Base-by-base conservation (phyloP, 2,888 invertebrate species). In the Theodoxus fluviatilis region DNA sequence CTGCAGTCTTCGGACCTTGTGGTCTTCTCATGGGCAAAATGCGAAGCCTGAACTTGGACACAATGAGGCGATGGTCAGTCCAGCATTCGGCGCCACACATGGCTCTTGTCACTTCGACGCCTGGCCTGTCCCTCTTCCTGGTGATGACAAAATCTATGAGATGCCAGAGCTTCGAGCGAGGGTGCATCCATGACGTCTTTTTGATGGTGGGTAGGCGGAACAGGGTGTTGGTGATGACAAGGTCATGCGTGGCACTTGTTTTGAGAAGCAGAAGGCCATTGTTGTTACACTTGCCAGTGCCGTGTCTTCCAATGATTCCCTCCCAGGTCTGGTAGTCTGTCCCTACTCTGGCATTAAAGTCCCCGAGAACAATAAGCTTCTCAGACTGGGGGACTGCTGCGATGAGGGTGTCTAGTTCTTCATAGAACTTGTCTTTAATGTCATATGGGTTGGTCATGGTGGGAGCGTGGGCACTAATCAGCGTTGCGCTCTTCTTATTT, bases 81-180 rank as follows among this genome's bases (percentile, higher is more conserved):
- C 70, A 70, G 35, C 66, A 67, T 6, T 70, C 61, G 4, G 70
- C 71, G 25, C 70, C 67, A 25, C 55, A 64, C 68, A 55, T 64
- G 61, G 71, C 31, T 33, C 31, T 61, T 7, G 67, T 52, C 2
- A 71, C 63, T 35, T 63, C 9, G 7, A 67, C 63, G 31, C 67
- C 71, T 22, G 37, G 63, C 55, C 61, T 47, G 63, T 57, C 71
- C 40, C 52, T 47, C 31, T 49, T n/a, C 38, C 71, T 67, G 61
- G 33, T 35, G 63, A 71, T 61, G 38, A 71, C 67, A 33, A 15
- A 67, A 31, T 67, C 71, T 6, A 67, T 49, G 12, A 68, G 68
- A 38, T 68, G 68, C 71, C 68, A 71, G 25, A 55, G 38, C 68
- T 55, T 40, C 9, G 71, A 71, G 64, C 57, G 64, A 22, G 71